A percentile compares a stretch with the other conserved stretches of the same genome.
phyloP scores from a whole-genome alignment of 2,888 invertebrate genomes.

The Polydrusus tereticollis region DNA sequence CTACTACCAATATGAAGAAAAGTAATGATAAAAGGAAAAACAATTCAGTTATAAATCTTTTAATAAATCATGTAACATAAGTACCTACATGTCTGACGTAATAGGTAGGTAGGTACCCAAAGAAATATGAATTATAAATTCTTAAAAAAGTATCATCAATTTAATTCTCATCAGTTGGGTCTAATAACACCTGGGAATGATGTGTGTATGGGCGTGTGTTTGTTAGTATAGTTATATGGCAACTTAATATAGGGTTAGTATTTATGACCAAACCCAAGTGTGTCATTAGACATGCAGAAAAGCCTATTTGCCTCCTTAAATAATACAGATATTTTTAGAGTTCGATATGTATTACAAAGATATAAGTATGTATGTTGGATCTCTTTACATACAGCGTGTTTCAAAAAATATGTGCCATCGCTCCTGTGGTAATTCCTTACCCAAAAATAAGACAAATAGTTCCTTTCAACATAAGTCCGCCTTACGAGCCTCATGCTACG shows the following conservation, averaged over 20 bases:
- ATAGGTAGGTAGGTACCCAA: no score
- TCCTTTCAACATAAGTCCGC: no score
- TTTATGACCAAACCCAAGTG: no score
- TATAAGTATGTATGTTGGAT: background rate
- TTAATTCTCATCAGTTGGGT: no score
- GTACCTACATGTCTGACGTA: background rate
- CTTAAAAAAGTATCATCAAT: background rate
- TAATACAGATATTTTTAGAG: background rate
- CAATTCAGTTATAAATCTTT: background rate
- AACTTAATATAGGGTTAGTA: no score
- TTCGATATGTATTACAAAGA: slow-evolving; percentile 2
- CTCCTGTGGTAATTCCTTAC: no score
- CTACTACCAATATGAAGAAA: no score
- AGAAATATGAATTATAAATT: background rate
- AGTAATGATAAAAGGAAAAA: no score
- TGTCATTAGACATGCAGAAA: background rate
- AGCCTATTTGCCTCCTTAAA: background rate
- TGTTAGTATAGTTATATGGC: background rate
- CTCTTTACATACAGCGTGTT: background rate
- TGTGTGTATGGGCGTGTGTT: background rate
- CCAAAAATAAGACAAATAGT: no score
- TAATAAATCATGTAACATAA: slow-evolving; percentile 1
- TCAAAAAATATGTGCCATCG: no score
- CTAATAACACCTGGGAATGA: background rate
- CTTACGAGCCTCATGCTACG: no score